Conservation (phyloP, 2,888 invertebrate genomes). For the Pelosia muscerda region DNA sequence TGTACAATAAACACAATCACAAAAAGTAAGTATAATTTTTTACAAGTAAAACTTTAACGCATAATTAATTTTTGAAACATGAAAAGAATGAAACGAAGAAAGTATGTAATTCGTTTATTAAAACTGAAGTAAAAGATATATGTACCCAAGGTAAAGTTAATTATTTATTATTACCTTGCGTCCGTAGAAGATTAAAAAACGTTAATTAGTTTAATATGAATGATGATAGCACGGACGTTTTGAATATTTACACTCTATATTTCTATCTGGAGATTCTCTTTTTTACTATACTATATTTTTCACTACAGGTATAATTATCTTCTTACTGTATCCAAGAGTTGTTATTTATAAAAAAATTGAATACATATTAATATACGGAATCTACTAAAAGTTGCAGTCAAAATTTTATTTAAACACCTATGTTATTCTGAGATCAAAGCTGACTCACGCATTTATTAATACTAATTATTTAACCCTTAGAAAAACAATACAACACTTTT, state of each 20-base stretch:
- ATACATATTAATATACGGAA: too few species aligned
- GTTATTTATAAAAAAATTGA: too few species aligned
- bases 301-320: too few species aligned
- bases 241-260: too few species aligned
- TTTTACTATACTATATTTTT: too few species aligned
- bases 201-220: too few species aligned
- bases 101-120: background rate
- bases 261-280: too few species aligned
- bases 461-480: background rate
- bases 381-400: too few species aligned
- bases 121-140: background rate
- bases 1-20: background rate
- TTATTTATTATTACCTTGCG: background rate
- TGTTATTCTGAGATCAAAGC: background rate
- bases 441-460: background rate
- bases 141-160: background rate
- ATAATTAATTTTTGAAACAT: background rate
- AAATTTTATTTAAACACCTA: too few species aligned
- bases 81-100: background rate
- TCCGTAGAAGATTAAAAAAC: background rate
- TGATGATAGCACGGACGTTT: too few species aligned
- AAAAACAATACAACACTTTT: background rate
- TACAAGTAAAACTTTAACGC: background rate
- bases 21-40: background rate
- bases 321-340: too few species aligned